These are phyloP conservation scores for Oryzias javanicus DNA, from an alignment of 2,113 vertebrate species.

Conservation along the genomic window DNA sequence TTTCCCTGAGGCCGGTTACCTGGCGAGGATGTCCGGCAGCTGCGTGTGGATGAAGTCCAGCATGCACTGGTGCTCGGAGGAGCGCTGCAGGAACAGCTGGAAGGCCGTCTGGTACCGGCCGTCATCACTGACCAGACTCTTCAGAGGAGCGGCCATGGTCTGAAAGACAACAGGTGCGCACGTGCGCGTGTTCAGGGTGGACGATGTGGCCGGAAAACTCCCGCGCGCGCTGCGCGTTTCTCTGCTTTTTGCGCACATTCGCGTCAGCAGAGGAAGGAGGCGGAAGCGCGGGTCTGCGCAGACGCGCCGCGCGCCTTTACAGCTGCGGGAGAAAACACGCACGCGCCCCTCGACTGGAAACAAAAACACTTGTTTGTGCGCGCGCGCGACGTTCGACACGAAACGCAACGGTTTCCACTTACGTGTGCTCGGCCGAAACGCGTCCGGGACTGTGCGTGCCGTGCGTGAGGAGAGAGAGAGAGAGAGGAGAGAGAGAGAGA, in stretches of 20 bases:
- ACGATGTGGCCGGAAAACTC: no score
- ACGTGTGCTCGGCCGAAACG: not conserved
- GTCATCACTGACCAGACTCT: slow-evolving; percentile 72
- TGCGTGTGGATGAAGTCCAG: slow-evolving; percentile 77
- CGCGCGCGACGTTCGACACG: not conserved
- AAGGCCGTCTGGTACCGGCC: slow-evolving; percentile 79
- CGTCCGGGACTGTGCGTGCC: not conserved
- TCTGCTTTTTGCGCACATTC: no score
- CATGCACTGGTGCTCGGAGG: slow-evolving; percentile 86
- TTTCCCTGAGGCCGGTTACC: slow-evolving; percentile 64
- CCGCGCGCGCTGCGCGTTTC: no score
- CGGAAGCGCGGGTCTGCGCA: no score
- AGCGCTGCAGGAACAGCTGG: slow-evolving; percentile 81
- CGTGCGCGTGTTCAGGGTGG: not conserved
- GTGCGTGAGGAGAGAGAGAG: slow-evolving; percentile 5
- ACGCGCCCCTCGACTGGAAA: not conserved
- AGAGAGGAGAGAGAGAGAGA: slow-evolving; percentile 14
- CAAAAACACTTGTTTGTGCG: not conserved
- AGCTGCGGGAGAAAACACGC: not conserved
- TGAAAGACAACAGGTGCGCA: not conserved
- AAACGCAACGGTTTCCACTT: slow-evolving; percentile 30
- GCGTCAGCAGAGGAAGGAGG: no score
- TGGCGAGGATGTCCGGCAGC: slow-evolving; percentile 74
- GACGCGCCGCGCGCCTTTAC: no score
- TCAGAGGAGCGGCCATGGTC: slow-evolving; percentile 70